Evolutionary conservation across 1,140 invertebrate genomes (phyloP).

Genomic region (Plutomurus gul): DNA sequence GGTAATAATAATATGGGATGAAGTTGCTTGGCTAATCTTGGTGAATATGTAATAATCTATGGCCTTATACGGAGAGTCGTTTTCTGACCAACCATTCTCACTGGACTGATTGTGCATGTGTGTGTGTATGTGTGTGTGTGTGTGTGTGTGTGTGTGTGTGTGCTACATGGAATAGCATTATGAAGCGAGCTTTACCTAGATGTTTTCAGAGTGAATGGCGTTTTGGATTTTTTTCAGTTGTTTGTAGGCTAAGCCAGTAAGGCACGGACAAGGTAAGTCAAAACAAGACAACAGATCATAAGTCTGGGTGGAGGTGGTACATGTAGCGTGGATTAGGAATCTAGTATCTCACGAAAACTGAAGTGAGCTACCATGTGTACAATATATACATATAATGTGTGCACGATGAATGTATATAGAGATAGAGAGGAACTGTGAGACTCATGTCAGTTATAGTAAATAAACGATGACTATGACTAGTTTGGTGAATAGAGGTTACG

Average conservation of each 20-base stretch:
- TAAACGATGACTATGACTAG: neutral
- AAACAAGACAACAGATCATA: neutral
- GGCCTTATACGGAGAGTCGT: conserved; percentile 5
- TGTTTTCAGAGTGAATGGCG: conserved; percentile 10
- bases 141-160: too few relatives aligned
- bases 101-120: conserved; percentile 17
- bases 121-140: too few relatives aligned
- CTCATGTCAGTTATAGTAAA: neutral
- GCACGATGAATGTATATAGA: neutral
- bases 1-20: conserved; percentile 29
- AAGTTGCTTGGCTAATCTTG: conserved; percentile 28
- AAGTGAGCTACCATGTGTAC: neutral
- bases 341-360: neutral
- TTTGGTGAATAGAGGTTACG: conserved; percentile 14
- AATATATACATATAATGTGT: neutral
- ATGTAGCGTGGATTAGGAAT: neutral
- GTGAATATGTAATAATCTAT: conserved; percentile 28
- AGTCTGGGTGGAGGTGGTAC: conserved; percentile 10
- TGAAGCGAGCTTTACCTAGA: neutral
- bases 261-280: neutral
- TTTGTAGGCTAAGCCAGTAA: conserved; percentile 20
- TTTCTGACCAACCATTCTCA: conserved; percentile 13
- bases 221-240: neutral
- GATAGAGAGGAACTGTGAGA: too few relatives aligned
- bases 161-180: conserved; percentile 18